Percentiles rank a stretch among this genome's conserved stretches.
phyloP scores from a whole-genome alignment of 2,113 vertebrate genomes.

The Eulacestoma nigropectus region DNA sequence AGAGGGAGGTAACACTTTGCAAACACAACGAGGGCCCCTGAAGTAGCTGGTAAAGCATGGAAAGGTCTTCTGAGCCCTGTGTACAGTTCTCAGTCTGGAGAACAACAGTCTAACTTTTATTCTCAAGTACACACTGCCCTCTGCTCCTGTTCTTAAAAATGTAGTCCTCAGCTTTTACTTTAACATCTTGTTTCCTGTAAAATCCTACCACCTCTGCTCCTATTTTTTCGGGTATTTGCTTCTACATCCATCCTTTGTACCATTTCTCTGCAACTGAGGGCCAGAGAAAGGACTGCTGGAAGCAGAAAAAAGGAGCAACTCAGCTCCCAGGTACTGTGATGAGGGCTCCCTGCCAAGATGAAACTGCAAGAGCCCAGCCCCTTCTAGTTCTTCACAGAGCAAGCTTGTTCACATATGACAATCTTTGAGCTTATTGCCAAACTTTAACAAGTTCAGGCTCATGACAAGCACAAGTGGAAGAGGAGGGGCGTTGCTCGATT shows the following conservation, averaged over 20 bases:
- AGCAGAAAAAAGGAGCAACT: neutral
- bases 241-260: neutral
- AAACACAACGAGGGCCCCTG: neutral
- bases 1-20: slow-evolving; percentile 39
- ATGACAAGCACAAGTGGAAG: neutral
- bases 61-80: neutral
- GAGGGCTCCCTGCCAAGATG: neutral
- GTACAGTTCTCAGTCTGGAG: neutral
- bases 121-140: neutral
- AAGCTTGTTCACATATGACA: neutral
- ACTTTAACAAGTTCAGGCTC: neutral
- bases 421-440: neutral
- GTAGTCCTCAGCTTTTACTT: neutral
- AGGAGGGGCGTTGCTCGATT: neutral
- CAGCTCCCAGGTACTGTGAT: neutral
- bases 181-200: neutral
- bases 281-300: neutral
- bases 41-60: neutral
- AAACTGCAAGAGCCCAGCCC: neutral
- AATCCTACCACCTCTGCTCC: neutral
- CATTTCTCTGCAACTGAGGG: neutral
- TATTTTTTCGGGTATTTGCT: neutral
- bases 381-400: neutral
- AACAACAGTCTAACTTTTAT: neutral
- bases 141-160: neutral